A percentile compares a stretch with the other conserved stretches of the same genome.
Conservation (phyloP, 1,140 invertebrate genomes). For the Aleiodes sp. region DNA sequence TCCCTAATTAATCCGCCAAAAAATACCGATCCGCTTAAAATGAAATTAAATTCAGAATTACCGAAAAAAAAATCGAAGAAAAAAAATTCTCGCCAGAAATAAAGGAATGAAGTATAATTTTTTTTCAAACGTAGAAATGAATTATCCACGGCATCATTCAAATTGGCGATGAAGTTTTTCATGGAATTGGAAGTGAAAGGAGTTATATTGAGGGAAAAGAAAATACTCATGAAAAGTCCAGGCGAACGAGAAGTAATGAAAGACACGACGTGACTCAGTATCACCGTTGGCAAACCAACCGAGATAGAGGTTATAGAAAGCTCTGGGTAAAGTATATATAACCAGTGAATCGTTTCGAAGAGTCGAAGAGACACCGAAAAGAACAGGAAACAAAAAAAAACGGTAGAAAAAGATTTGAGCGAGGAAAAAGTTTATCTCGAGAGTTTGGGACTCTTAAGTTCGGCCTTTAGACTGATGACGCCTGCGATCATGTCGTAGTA, state of each 20-base stretch:
- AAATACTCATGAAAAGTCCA: slow-evolving; percentile 17
- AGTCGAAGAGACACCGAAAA: slow-evolving; percentile 6
- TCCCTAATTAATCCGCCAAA: too few relatives aligned
- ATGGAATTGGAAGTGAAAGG: neutral
- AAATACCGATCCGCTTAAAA: too few relatives aligned
- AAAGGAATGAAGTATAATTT: neutral
- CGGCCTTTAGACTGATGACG: slow-evolving; percentile 7
- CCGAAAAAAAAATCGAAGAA: too few relatives aligned
- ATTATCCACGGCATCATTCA: slow-evolving; percentile 32
- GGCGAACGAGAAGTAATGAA: slow-evolving; percentile 33
- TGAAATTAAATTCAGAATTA: too few relatives aligned
- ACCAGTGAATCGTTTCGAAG: slow-evolving; percentile 23
- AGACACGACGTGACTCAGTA: slow-evolving; percentile 32
- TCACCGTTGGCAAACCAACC: slow-evolving; percentile 12
- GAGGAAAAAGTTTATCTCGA: slow-evolving; percentile 8
- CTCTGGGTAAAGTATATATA: slow-evolving; percentile 13
- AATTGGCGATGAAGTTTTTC: slow-evolving; percentile 20
- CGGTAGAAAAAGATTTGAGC: neutral
- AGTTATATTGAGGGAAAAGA: slow-evolving; percentile 1
- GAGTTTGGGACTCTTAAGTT: neutral
- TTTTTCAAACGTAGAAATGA: slow-evolving; percentile 17
- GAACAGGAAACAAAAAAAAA: neutral
- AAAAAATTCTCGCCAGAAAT: too few relatives aligned
- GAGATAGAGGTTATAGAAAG: slow-evolving; percentile 3
- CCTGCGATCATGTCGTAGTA: neutral